Conservation (phyloP, 2,797 vertebrate species). For the Hylomyscus alleni region DNA sequence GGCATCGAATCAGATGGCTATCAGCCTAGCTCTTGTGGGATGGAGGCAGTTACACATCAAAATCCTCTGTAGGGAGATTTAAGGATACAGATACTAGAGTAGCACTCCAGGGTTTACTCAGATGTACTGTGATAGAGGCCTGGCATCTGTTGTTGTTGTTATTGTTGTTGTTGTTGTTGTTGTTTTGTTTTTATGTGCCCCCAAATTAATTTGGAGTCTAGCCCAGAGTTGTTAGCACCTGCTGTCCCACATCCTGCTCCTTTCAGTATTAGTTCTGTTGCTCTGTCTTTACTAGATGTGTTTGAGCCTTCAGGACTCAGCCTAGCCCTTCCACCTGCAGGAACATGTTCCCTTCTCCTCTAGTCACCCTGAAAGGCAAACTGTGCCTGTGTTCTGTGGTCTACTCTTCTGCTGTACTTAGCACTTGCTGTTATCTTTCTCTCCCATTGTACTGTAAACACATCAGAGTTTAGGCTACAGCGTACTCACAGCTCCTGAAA, state of each 20-base stretch:
- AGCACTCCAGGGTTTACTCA: background rate
- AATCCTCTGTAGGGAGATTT: background rate
- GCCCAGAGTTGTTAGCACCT: background rate
- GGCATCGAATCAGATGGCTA: background rate
- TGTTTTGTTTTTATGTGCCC: background rate
- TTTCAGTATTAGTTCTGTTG: background rate
- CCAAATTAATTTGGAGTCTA: background rate
- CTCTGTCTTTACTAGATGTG: background rate
- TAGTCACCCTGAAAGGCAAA: background rate
- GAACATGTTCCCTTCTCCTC: background rate
- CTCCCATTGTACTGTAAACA: background rate
- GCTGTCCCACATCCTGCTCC: background rate
- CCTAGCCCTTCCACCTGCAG: background rate
- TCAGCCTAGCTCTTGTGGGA: background rate
- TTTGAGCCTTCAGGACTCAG: background rate
- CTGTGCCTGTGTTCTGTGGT: background rate
- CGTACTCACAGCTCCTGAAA: background rate
- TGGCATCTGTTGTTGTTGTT: background rate
- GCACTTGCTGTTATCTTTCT: constrained; percentile 18
- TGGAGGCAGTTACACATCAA: background rate
- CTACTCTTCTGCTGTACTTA: background rate
- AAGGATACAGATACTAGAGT: background rate
- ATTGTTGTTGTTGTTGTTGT: too few species aligned
- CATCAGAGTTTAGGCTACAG: constrained; percentile 2
- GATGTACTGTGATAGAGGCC: background rate